Evolutionary conservation across 2,888 invertebrate genomes (phyloP), one percentile per base, ranked within the genome.

Genomic region (Phengaris alcon): DNA sequence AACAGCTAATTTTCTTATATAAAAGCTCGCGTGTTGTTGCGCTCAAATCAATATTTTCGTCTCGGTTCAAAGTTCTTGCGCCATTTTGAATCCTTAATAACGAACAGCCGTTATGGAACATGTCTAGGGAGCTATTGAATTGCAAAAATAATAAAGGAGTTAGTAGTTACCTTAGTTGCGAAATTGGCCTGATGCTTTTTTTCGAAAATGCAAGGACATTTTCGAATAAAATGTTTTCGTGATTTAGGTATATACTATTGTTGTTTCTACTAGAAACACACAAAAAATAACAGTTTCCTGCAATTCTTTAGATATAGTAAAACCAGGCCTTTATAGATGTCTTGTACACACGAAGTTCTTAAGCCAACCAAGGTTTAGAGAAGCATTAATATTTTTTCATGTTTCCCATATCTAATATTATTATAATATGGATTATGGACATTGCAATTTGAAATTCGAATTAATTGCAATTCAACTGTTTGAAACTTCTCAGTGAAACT

Each of bases 1-100:
- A 35, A 13, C 51, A 69, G 73, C 74, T 69, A 74, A 76, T 70
- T 77, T 75, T 48, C 76, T 59, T 86, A 87, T 87, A 88, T 88
- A 87, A 88, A 89, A 90, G 87, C 89, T 90, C 84, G 82, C 84
- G 84, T 84, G 83, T 82, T 83, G 84, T 84, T 85, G 86, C 86
- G 85, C 86, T 85, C 84, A 88, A 90, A 91, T 92, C 91, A 88
- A 91, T 92, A 92, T 88, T 85, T 87, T 86, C 84, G 88, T 90
- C 90, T 89, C 88, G 81, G 81, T 79, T 68, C 68, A 54, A 74
- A 74, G 54, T 68, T 44, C 68, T 68, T 54, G 68, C 76, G 77
- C 75, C 77, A 77, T 77, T 76, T 78, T 79, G 80, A 78, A 72
- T 72, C 22, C 54, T 72, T 72, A 72, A 72, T 72, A 72, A 64